Evolutionary conservation across 2,113 vertebrate genomes (phyloP), one percentile per base, ranked within the genome.

Genomic region (Aptenodytes forsteri): DNA sequence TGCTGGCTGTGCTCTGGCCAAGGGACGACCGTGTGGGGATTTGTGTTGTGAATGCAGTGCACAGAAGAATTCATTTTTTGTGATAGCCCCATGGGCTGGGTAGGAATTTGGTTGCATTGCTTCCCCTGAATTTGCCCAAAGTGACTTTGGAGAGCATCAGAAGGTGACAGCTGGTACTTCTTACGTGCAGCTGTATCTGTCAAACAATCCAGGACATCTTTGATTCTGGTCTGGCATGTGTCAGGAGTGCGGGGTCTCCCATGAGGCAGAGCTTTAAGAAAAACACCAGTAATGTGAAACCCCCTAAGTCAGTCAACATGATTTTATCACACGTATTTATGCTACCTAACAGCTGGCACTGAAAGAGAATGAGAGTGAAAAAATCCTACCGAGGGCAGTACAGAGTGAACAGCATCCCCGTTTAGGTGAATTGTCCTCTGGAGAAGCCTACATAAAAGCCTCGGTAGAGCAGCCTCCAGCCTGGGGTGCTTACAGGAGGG

Each of bases 11-110:
- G 64, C 36, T 50, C 22, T 29, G n/a, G 30, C 64, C 18, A 2
- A 6, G 49, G 66, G 15, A 10, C 2, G 2, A 11, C 0, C 2
- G 36, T 8, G 46, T 36, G 59, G 58, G n/a, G 54, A 18, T 73
- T 44, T 64, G 56, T 52, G 16, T 36, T 73, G 49, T 5, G 36
- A 62, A 27, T 13, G 19, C 83, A 56, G 17, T 4, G 50, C 36
- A 23, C 44, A 17, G 40, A 72, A 73, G 15, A 69, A 52, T 72
- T 73, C 19, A 2, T 3, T 59, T 78, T 32, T 17, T n/a, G 18
- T 38, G 26, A 11, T 30, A 21, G 29, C n/a, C 27, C 21, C 0
- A 0, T 62, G 69, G 46, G 26, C 64, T 1, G 6, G 36, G 23
- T 50, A 78, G 77, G 87, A 89, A 71, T 78, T 75, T 47, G n/a